Conservation (phyloP, 2,888 invertebrate genomes). For the Amphipyra berbera region DNA sequence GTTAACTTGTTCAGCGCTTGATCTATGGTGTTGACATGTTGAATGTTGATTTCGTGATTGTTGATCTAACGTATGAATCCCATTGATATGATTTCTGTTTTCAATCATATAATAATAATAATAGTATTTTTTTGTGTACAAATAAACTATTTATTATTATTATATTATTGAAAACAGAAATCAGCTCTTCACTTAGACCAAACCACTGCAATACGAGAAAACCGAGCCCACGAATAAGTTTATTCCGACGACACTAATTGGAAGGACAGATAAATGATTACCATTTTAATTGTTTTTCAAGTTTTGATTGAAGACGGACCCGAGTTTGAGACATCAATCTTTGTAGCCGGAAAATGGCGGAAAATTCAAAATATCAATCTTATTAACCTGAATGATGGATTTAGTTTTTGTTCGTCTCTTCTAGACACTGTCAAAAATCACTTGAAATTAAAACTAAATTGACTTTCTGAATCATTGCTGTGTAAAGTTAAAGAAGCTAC, state of each 20-base stretch:
- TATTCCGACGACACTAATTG: conserved; percentile 74
- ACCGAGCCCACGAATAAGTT: conserved; percentile 67
- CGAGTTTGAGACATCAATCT: conserved; percentile 57
- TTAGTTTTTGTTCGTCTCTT: conserved; percentile 22
- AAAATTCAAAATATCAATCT: conserved; percentile 38
- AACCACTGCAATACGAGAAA: conserved; percentile 56
- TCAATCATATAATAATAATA: too few species aligned
- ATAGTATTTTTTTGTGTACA: too few species aligned
- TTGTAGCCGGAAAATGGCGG: conserved; percentile 18
- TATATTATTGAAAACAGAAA: too few species aligned
- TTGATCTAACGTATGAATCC: too few species aligned
- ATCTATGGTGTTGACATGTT: too few species aligned
- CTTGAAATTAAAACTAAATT: neutral
- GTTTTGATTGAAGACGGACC: conserved; percentile 65
- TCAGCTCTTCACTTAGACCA: conserved; percentile 41
- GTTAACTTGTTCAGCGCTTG: too few species aligned
- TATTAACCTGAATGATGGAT: conserved; percentile 34
- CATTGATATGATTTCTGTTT: too few species aligned
- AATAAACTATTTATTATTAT: too few species aligned
- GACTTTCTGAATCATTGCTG: neutral
- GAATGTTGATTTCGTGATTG: too few species aligned
- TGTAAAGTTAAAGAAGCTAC: too few species aligned
- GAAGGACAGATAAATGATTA: conserved; percentile 75
- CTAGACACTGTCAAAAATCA: neutral
- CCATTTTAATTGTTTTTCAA: conserved; percentile 76